Evolutionary conservation across 1,140 invertebrate genomes (phyloP).

Genomic region (Matsumurasca onukii): DNA sequence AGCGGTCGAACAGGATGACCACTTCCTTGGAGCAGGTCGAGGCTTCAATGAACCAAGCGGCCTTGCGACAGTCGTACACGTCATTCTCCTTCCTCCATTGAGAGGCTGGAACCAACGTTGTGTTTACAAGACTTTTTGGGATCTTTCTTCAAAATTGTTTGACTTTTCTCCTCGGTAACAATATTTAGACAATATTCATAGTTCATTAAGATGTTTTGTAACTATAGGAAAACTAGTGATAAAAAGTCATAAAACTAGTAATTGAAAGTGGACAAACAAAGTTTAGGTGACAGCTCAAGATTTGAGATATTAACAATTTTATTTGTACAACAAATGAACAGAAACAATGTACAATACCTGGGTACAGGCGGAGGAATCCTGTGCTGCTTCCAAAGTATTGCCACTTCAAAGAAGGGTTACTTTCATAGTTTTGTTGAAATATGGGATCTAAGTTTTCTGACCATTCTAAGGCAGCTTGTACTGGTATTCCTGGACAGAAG

Average conservation of each 20-base stretch:
- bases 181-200: not conserved
- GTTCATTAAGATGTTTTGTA: not conserved
- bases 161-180: not conserved
- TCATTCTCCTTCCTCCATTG: conserved; percentile 57
- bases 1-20: conserved; percentile 88
- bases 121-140: too few species aligned
- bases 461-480: conserved; percentile 60
- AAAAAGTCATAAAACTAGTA: not conserved
- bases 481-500: conserved; percentile 31
- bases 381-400: conserved; percentile 94
- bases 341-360: too few species aligned
- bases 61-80: conserved; percentile 81
- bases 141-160: not conserved
- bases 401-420: conserved; percentile 88
- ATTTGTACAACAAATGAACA: too few species aligned
- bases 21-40: conserved; percentile 97
- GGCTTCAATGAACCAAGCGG: conserved; percentile 95
- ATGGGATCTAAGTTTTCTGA: conserved; percentile 79
- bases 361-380: conserved; percentile 90
- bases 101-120: conserved; percentile 52
- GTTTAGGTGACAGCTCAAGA: not conserved
- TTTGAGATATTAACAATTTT: too few species aligned
- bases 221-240: not conserved
- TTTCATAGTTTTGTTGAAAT: conserved; percentile 82
- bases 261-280: not conserved